Conservation (phyloP, 2,888 invertebrate genomes). For the Teleiodes luculella region DNA sequence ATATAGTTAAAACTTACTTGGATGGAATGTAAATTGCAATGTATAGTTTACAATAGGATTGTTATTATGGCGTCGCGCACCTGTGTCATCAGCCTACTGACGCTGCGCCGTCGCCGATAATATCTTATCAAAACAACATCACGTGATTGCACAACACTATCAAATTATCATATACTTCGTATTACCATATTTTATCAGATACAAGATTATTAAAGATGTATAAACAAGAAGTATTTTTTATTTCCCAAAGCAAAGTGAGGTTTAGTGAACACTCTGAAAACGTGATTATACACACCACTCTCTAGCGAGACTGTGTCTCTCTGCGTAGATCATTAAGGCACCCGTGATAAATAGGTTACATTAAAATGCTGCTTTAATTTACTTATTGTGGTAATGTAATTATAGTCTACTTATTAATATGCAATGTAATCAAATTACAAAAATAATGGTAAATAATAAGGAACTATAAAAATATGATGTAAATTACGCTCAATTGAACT, state of each 20-base stretch:
- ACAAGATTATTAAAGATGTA: background rate
- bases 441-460: no score
- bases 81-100: conserved; percentile 23
- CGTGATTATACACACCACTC: background rate
- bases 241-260: background rate
- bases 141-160: conserved; percentile 5
- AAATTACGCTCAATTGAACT: no score
- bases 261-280: conserved; percentile 3
- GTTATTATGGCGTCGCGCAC: no score
- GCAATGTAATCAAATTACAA: no score
- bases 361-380: background rate
- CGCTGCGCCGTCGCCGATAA: background rate
- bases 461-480: no score
- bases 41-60: no score
- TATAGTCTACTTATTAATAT: no score
- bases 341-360: background rate
- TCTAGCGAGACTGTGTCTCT: background rate
- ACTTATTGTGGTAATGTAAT: background rate
- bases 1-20: conserved; percentile 33
- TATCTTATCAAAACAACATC: conserved; percentile 12
- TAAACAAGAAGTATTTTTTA: background rate
- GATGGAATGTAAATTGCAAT: conserved; percentile 28
- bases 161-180: background rate
- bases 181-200: background rate
- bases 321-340: background rate